Base-by-base conservation (phyloP, 2,113 vertebrate species). In the Grantiella picta region DNA sequence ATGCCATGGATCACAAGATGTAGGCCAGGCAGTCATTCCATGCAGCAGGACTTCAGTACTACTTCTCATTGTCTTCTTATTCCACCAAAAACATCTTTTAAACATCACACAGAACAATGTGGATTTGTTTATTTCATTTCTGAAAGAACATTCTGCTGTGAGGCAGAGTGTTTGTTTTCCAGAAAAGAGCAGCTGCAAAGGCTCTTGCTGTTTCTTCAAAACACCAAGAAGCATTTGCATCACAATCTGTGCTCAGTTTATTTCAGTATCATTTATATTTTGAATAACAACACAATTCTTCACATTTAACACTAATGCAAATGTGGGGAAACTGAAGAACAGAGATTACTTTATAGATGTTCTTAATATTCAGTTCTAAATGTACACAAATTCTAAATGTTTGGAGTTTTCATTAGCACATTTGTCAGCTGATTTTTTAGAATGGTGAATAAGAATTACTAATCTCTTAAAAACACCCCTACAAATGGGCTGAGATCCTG, bases 161-260 rank as follows among this genome's bases (percentile, higher is more conserved):
- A 91, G 80, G 79, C 91, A 96, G 52, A 92, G 85, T 80, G 57
- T 84, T 94, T 85, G 86, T 86, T 94, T 95, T 91, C 69, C 85
- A 96, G 69, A 95, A 94, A 95, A 92, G 65, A 97, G 83, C 96
- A 98, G 97, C 96, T 97, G 95, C 83, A 92, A 53, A 89, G 65
- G 27, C 82, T 97, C 93, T 96, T 92, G 73, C 79, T 94, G 53
- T 95, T 97, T 96, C 76, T 94, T 94, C 80, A 82, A 75, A 96
- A 86, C 92, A 93, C 38, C 22, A 66, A 95, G 38, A 96, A 70
- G 52, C 45, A 95, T 57, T 94, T 94, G 88, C 71, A 94, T 73
- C 95, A 92, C 92, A 95, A 78, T 73, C 82, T 95, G 81, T 82
- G 76, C 84, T 90, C 77, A 57, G n/a, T 96, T 96, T 89, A 82